Base-by-base conservation (phyloP, 2,797 vertebrate genomes). In the Decapterus maruadsi region DNA sequence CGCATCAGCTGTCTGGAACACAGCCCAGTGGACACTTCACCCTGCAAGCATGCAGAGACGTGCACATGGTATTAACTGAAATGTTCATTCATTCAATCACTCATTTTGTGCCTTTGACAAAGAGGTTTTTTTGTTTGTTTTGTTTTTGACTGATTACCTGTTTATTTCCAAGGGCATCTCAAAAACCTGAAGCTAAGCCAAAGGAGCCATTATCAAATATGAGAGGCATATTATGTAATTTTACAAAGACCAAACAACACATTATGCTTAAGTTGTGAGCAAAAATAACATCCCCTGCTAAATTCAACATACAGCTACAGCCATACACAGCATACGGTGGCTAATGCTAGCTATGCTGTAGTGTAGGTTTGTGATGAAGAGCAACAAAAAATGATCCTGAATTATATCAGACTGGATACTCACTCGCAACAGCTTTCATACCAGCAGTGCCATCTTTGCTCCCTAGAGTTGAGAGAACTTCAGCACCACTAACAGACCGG, bases 1-100 rank as follows among this genome's bases (percentile, higher is more conserved):
- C 0, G 38, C 85, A 84, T 82, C 82, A 82, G 68, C 82, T 84
- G 82, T 75, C 75, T 87, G 80, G 85, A 92, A 59, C 34, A 8
- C 53, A 74, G 83, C 83, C 87, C 82, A 78, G 83, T 17, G 46
- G 72, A 84, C 71, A 73, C 82, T 85, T 81, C 81, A 81, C 65
- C 59, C 81, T 56, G 76, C 60, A 69, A 71, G 43, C 77, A 83
- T 2, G 4, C 71, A 74, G 68, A 70, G 72, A 81, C 14, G 36
- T 58, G 56, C 51, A 72, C 81, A 80, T 19, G 65, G 20, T 42
- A 68, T 77, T 75, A 66, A 74, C 72, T 83, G 54, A 63, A 34
- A 67, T 58, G 69, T 65, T 64, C 55, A 38, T 72, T 61, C 51
- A 73, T 17, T 69, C 55, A 34, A 62, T 48, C 38, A 67, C 50